Percentiles rank a stretch among this genome's conserved stretches.
Conservation (phyloP, 2,888 invertebrate genomes). For the Oscheius sp. region DNA sequence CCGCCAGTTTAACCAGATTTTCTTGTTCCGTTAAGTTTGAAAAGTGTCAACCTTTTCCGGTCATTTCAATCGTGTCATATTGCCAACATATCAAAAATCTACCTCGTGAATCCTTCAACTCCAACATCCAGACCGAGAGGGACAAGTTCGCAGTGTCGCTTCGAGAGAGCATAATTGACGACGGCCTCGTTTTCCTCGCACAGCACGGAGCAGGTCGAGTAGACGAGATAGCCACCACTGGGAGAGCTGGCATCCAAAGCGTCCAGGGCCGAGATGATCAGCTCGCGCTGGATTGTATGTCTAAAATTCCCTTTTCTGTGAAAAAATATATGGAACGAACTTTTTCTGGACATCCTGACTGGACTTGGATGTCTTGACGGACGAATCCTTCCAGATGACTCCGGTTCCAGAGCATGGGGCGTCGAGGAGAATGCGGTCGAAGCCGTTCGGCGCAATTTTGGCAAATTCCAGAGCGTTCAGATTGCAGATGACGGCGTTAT, state of each 20-base stretch:
- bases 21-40: too few species aligned
- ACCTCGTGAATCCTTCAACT: slow-evolving; percentile 91
- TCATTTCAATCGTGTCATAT: too few species aligned
- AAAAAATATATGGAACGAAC: slow-evolving; percentile 26
- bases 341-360: slow-evolving; percentile 61
- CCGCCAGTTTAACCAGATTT: too few species aligned
- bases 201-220: slow-evolving; percentile 96
- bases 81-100: slow-evolving; percentile 41
- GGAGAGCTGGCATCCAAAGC: slow-evolving; percentile 90
- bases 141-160: slow-evolving; percentile 89
- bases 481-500: slow-evolving; percentile 89
- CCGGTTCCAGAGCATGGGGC: slow-evolving; percentile 99
- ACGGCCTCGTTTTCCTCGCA: slow-evolving; percentile 99
- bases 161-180: slow-evolving; percentile 91
- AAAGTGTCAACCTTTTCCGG: too few species aligned
- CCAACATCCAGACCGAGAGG: slow-evolving; percentile 95
- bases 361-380: slow-evolving; percentile 88
- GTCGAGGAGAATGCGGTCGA: slow-evolving; percentile 94
- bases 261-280: slow-evolving; percentile 95
- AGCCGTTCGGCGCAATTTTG: slow-evolving; percentile 77
- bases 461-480: slow-evolving; percentile 90
- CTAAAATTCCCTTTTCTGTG: slow-evolving; percentile 74
- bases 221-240: slow-evolving; percentile 93
- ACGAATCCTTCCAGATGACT: slow-evolving; percentile 95
- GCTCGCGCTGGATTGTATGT: slow-evolving; percentile 86